phyloP scores from a whole-genome alignment of 2,797 vertebrate species.

The Diglossa cyanea region DNA sequence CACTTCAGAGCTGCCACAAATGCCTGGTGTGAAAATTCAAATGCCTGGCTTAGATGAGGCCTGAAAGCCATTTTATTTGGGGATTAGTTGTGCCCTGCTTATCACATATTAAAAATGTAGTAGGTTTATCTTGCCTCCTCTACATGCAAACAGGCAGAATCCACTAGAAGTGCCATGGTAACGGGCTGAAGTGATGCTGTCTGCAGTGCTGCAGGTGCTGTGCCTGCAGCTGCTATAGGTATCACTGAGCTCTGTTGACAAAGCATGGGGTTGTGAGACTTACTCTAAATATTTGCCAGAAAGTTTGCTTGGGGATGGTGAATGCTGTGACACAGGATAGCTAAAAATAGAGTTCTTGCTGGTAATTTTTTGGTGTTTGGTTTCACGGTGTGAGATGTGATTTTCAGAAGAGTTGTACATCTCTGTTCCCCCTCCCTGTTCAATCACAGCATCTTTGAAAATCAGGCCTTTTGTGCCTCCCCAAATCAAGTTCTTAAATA shows the following conservation, averaged over 20 bases:
- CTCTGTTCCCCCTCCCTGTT: neutral
- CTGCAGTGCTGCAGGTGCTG: neutral
- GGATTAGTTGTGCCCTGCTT: neutral
- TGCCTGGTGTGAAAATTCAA: neutral
- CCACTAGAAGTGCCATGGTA: neutral
- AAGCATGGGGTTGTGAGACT: neutral
- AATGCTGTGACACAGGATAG: neutral
- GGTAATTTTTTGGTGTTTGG: neutral
- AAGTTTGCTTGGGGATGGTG: neutral
- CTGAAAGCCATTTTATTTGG: neutral
- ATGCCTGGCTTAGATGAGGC: neutral
- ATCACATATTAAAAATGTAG: neutral
- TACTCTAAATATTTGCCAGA: neutral
- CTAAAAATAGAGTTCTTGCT: neutral
- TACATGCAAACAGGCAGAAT: neutral
- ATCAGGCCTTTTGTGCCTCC: neutral
- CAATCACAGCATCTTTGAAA: neutral
- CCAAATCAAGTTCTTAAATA: neutral
- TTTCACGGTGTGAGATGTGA: neutral
- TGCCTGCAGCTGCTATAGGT: neutral
- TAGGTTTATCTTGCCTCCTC: neutral
- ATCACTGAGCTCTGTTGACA: neutral
- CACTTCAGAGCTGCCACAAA: neutral
- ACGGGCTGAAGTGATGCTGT: neutral
- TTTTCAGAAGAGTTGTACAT: neutral